Conservation (phyloP, 2,888 invertebrate genomes). For the Ophioninae sp. region DNA sequence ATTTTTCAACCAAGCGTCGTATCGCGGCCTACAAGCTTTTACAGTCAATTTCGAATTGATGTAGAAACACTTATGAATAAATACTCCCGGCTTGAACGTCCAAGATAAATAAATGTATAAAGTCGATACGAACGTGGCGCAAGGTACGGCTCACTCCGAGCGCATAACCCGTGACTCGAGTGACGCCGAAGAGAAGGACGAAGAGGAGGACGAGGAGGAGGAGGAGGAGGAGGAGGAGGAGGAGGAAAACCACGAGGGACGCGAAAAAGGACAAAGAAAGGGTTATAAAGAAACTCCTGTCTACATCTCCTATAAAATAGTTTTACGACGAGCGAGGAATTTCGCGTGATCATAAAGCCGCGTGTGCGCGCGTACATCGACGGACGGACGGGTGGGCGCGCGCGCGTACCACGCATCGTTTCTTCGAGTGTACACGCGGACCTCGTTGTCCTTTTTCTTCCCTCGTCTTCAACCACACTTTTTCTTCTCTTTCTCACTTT, state of each 20-base stretch:
- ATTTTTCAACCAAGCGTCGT: background rate
- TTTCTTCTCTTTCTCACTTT: background rate
- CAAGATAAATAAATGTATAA: constrained; percentile 15
- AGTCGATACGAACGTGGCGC: background rate
- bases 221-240: too few species aligned
- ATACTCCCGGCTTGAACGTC: constrained; percentile 18
- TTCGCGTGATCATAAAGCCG: constrained; percentile 78
- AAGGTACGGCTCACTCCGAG: constrained; percentile 37
- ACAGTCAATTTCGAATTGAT: constrained; percentile 77
- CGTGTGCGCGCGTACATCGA: constrained; percentile 64
- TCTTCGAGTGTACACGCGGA: constrained; percentile 27
- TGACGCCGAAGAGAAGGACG: constrained; percentile 49
- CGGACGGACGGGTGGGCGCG: too few species aligned
- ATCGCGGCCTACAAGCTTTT: constrained; percentile 75
- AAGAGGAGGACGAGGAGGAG: constrained; percentile 26
- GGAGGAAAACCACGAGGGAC: too few species aligned
- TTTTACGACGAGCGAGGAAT: constrained; percentile 79
- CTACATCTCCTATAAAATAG: constrained; percentile 80
- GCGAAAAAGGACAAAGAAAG: constrained; percentile 38
- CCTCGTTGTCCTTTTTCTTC: constrained; percentile 29
- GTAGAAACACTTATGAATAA: constrained; percentile 39
- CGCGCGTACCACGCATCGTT: constrained; percentile 59
- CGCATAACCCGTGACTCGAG: constrained; percentile 33
- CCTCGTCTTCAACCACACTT: too few species aligned
- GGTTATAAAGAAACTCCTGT: constrained; percentile 72